Percentiles rank a stretch among this genome's conserved stretches.
Evolutionary conservation across 2,797 vertebrate genomes (phyloP).

Genomic region (Sphaeramia orbicularis): DNA sequence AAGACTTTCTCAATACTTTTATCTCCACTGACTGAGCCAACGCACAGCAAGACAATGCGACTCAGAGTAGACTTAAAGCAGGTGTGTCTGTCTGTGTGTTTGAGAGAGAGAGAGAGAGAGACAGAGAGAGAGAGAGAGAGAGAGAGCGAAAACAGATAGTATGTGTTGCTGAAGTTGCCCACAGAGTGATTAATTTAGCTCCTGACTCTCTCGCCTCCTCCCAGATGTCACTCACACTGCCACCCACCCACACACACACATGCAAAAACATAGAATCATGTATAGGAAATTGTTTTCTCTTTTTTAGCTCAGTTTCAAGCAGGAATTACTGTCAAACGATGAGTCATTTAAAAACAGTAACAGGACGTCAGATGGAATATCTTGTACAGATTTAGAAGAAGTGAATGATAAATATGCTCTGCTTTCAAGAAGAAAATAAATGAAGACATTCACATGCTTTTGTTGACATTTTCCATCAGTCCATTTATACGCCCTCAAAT

Average conservation of each 20-base stretch:
- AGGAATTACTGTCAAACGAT: neutral
- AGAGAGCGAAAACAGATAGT: neutral
- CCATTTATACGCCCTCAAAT: too few species aligned
- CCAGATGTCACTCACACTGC: constrained; percentile 28
- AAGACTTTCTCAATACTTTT: constrained; percentile 33
- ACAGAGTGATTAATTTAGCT: constrained; percentile 49
- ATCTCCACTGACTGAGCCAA: constrained; percentile 37
- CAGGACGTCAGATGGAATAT: too few species aligned
- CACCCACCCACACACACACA: constrained; percentile 13
- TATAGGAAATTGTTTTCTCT: too few species aligned
- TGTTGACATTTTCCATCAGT: too few species aligned
- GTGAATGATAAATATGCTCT: too few species aligned
- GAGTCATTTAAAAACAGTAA: too few species aligned
- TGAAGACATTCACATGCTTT: too few species aligned
- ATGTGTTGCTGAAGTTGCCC: constrained; percentile 22
- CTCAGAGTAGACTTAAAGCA: constrained; percentile 15
- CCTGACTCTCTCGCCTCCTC: constrained; percentile 18
- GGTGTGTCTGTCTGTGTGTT: constrained; percentile 11
- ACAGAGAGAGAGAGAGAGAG: too few species aligned
- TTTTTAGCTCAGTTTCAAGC: neutral
- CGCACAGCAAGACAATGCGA: constrained; percentile 12
- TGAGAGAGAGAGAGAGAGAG: too few species aligned
- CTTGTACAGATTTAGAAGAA: too few species aligned
- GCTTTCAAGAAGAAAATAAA: too few species aligned
- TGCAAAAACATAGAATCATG: neutral